Percentiles rank a stretch among this genome's conserved stretches.
These are phyloP conservation scores for Lutraria lutraria DNA, from an alignment of 2,888 invertebrate genomes.

Conservation along the genomic window DNA sequence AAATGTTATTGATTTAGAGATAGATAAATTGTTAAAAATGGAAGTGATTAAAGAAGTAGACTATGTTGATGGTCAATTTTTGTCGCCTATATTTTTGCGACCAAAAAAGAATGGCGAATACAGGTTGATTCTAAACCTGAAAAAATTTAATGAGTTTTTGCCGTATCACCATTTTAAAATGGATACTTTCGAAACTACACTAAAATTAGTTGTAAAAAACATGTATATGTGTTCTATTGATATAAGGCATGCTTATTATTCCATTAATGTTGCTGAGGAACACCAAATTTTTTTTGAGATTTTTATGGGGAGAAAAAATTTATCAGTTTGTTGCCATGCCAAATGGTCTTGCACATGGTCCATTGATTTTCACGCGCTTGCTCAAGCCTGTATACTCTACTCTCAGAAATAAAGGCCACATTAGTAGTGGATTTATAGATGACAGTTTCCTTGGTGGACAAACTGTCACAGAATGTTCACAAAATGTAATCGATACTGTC, in stretches of 20 bases:
- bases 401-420: conserved; percentile 50
- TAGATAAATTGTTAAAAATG: conserved; percentile 41
- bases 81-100: conserved; percentile 58
- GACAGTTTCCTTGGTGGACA: conserved; percentile 34
- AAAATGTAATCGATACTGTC: too few species aligned
- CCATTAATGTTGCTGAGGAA: conserved; percentile 58
- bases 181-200: conserved; percentile 57
- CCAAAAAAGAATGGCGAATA: conserved; percentile 56
- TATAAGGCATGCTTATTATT: conserved; percentile 66
- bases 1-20: conserved; percentile 43
- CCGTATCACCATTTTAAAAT: conserved; percentile 61
- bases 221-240: conserved; percentile 54
- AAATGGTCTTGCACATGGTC: conserved; percentile 60
- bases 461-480: conserved; percentile 37
- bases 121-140: conserved; percentile 59
- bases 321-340: conserved; percentile 52
- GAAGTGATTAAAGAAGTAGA: conserved; percentile 42
- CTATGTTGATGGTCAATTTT: conserved; percentile 29
- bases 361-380: too few species aligned
- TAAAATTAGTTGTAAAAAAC: conserved; percentile 50
- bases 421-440: conserved; percentile 49
- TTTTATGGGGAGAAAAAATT: conserved; percentile 39
- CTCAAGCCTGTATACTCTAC: conserved; percentile 65
- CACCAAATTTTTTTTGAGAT: too few species aligned
- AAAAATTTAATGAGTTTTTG: conserved; percentile 50